Evolutionary conservation across 1,140 invertebrate species (phyloP).

Genomic region (Apis laboriosa): DNA sequence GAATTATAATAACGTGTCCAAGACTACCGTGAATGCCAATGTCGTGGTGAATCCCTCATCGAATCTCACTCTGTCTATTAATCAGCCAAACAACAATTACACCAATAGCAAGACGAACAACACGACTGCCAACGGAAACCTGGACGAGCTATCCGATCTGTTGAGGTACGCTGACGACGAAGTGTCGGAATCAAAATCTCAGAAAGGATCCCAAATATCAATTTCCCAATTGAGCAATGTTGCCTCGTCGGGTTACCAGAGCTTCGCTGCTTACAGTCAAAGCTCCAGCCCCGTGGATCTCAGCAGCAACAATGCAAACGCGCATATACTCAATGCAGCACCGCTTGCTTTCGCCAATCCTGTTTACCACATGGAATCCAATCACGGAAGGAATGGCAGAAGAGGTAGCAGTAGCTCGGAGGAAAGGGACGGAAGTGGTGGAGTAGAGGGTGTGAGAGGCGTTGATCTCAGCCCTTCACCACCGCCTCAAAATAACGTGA

Average conservation of each 20-base stretch:
- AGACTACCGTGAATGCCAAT: slow-evolving; percentile 78
- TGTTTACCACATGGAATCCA: slow-evolving; percentile 88
- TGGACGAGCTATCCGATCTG: slow-evolving; percentile 88
- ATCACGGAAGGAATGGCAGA: slow-evolving; percentile 70
- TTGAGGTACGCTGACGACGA: slow-evolving; percentile 82
- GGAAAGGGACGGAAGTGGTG: slow-evolving; percentile 74
- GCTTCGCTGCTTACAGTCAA: slow-evolving; percentile 93
- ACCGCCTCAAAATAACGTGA: slow-evolving; percentile 72
- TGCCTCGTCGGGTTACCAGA: slow-evolving; percentile 94
- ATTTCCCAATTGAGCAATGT: slow-evolving; percentile 91
- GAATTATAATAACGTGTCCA: slow-evolving; percentile 78
- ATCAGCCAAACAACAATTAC: slow-evolving; percentile 78
- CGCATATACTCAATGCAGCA: slow-evolving; percentile 81
- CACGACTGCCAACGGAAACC: slow-evolving; percentile 77
- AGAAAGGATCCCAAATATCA: slow-evolving; percentile 82
- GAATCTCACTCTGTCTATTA: slow-evolving; percentile 73
- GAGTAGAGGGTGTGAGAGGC: slow-evolving; percentile 75
- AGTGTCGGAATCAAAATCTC: slow-evolving; percentile 78
- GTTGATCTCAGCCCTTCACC: slow-evolving; percentile 78
- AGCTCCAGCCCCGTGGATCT: slow-evolving; percentile 94
- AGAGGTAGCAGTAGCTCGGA: slow-evolving; percentile 81
- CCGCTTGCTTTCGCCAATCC: slow-evolving; percentile 94
- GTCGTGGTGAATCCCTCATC: slow-evolving; percentile 68
- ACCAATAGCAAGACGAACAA: slow-evolving; percentile 65
- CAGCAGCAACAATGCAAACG: slow-evolving; percentile 79